These are phyloP conservation scores for Momotus momota DNA, from an alignment of 2,797 vertebrate species.

Conservation along the genomic window DNA sequence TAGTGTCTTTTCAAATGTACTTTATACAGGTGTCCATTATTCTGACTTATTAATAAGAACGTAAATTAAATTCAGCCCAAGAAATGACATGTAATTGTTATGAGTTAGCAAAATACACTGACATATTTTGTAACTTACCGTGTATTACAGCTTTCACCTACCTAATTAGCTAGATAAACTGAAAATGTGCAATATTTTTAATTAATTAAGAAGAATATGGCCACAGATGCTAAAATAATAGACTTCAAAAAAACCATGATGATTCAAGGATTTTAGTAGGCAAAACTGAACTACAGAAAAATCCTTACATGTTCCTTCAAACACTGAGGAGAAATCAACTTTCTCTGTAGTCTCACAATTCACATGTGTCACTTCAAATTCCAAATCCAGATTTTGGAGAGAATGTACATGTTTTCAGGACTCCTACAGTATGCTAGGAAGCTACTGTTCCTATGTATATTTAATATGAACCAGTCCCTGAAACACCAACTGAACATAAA, in stretches of 20 bases:
- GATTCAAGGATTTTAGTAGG: not conserved
- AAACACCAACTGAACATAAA: constrained; percentile 62
- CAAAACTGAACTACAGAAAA: not conserved
- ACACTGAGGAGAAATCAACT: not conserved
- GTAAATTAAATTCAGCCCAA: constrained; percentile 1
- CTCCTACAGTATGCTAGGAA: not conserved
- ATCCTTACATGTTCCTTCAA: not conserved
- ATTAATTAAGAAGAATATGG: constrained; percentile 14
- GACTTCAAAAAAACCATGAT: not conserved
- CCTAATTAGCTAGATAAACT: constrained; percentile 9
- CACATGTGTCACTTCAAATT: not conserved
- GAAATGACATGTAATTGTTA: constrained; percentile 38
- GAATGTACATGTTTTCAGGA: not conserved
- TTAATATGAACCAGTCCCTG: constrained; percentile 44
- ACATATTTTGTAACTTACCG: constrained; percentile 5
- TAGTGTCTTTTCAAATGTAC: not conserved
- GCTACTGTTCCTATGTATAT: constrained; percentile 48
- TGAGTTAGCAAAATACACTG: constrained; percentile 32
- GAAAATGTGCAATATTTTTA: not conserved
- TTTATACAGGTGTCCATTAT: not conserved
- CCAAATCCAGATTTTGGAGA: constrained; percentile 3
- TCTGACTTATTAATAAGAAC: not conserved
- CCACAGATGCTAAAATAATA: not conserved
- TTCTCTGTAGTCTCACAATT: not conserved
- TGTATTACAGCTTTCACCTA: constrained; percentile 25